Base-by-base conservation (phyloP, 2,888 invertebrate species). In the Eristalinus aeneus region DNA sequence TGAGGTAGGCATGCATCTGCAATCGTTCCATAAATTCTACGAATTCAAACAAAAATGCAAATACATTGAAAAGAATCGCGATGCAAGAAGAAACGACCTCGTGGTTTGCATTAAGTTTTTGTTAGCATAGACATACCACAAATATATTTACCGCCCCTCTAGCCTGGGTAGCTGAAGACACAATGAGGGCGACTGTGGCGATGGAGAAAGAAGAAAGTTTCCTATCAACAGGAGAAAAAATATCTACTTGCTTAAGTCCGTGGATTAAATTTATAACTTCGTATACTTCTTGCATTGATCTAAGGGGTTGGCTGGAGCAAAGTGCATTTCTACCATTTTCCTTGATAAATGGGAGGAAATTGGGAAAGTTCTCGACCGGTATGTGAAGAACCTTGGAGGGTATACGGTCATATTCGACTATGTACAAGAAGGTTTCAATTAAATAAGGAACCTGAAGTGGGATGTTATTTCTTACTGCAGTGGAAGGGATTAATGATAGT, bases 281-380 rank as follows among this genome's bases (percentile, higher is more conserved):
- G 22, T n/a, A 56, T 75, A 80, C 31, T 75, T 81, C 71, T 81
- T 65, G 46, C 58, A 75, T 81, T 81, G 75, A 76, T 75, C 76
- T 71, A 75, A 75, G n/a, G n/a, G n/a, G n/a, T n/a, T 60, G 31
- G 58, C 36, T 58, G 61, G 74, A 11, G 32, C 3, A 3, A 5
- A 3, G 27, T 16, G 5, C 39, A n/a, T 58, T 0, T 6, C n/a
- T 16, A 4, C 39, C 39, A n/a, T 16, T 46, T 16, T 60, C 9
- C 39, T 10, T 22, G 20, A 32, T 36, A 22, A 22, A 34, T 46
- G 46, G 71, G 16, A 76, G 20, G 34, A 63, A 54, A 69, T 76
- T 68, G 32, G 16, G 39, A 46, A 64, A 74, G 69, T 75, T 63
- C 31, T 32, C 20, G 22, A 9, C 32, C 61, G 32, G 16, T 54